These are phyloP conservation scores for Mamestra configurata DNA, from an alignment of 1,140 invertebrate species.

Conservation along the genomic window DNA sequence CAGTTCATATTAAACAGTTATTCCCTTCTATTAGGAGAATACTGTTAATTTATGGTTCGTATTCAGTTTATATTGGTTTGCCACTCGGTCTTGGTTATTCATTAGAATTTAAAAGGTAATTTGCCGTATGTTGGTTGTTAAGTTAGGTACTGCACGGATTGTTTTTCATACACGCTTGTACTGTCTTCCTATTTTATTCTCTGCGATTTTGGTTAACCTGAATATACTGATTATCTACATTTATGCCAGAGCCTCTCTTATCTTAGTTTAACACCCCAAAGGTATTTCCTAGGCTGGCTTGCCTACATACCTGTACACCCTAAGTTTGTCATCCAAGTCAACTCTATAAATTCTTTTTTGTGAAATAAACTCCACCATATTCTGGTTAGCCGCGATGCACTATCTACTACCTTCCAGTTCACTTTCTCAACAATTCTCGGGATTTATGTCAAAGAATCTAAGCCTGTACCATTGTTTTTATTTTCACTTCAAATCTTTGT, in stretches of 20 bases:
- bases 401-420: slow-evolving; percentile 16
- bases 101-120: not conserved
- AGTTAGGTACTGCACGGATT: no score
- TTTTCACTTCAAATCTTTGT: slow-evolving; percentile 63
- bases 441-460: slow-evolving; percentile 44
- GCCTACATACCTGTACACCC: not conserved
- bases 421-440: slow-evolving; percentile 22
- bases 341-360: slow-evolving; percentile 9
- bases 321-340: not conserved
- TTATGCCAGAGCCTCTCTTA: no score
- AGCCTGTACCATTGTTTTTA: slow-evolving; percentile 48
- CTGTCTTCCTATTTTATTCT: no score
- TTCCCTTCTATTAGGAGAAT: slow-evolving; percentile 7
- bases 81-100: not conserved
- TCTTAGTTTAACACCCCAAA: no score
- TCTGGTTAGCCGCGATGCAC: slow-evolving; percentile 3
- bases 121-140: no score
- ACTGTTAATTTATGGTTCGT: not conserved
- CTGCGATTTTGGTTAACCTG: no score
- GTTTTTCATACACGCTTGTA: no score
- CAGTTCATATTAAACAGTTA: slow-evolving; percentile 16
- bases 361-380: slow-evolving; percentile 6
- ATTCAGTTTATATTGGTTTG: slow-evolving; percentile 3
- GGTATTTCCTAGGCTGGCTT: not conserved
- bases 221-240: no score